A percentile compares a stretch with the other conserved stretches of the same genome.
phyloP scores from a whole-genome alignment of 2,888 invertebrate genomes.

The Chrysina gloriosa region DNA sequence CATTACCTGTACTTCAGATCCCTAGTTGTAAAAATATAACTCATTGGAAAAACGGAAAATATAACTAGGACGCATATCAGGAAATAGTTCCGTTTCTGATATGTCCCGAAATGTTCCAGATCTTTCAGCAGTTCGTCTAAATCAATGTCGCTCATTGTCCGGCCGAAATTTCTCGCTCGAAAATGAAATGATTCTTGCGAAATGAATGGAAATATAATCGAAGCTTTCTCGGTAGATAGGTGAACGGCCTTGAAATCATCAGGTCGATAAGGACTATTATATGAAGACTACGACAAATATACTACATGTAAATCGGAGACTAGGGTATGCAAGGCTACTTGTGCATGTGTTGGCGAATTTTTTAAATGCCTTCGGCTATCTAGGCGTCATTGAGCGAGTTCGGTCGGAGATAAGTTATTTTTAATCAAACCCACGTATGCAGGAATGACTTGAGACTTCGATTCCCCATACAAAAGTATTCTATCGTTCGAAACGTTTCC shows the following conservation, averaged over 20 bases:
- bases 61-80: conserved; percentile 53
- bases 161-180: too few species aligned
- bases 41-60: conserved; percentile 54
- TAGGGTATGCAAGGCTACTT: neutral
- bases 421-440: neutral
- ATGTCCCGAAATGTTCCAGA: conserved; percentile 67
- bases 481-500: too few species aligned
- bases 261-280: neutral
- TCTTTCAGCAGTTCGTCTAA: conserved; percentile 65
- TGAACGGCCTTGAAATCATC: neutral
- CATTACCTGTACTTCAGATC: conserved; percentile 56
- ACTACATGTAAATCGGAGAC: neutral
- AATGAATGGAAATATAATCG: too few species aligned
- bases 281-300: neutral
- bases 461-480: too few species aligned
- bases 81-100: conserved; percentile 59
- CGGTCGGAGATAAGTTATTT: neutral
- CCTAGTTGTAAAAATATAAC: conserved; percentile 56
- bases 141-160: conserved; percentile 55
- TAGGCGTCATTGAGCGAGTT: neutral
- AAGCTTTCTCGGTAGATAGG: too few species aligned
- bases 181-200: too few species aligned
- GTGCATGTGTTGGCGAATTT: neutral
- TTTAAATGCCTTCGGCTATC: conserved; percentile 6
- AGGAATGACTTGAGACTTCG: too few species aligned